phyloP scores from a whole-genome alignment of 1,140 invertebrate genomes.

The Papilio polyxenes region DNA sequence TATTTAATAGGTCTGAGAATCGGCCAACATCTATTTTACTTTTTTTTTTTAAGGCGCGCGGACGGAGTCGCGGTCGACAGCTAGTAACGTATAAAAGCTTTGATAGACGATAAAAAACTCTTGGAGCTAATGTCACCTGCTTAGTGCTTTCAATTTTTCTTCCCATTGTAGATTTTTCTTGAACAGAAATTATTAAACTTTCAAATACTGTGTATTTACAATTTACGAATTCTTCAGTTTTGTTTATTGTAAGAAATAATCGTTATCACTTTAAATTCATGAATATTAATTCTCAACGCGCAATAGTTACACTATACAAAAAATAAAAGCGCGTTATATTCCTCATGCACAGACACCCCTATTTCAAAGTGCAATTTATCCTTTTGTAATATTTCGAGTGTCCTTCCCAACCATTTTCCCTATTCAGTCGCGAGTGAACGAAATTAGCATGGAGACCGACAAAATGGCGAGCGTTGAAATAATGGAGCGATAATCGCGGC shows the following conservation, averaged over 20 bases:
- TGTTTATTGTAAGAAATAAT: not conserved
- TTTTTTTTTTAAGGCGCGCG: too few relatives aligned
- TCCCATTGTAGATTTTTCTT: too few relatives aligned
- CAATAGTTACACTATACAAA: not conserved
- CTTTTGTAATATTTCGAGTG: constrained; percentile 39
- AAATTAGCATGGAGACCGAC: constrained; percentile 38
- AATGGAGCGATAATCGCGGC: constrained; percentile 32
- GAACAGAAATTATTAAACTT: too few relatives aligned
- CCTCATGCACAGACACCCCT: constrained; percentile 33
- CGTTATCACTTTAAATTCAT: not conserved
- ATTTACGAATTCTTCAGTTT: too few relatives aligned
- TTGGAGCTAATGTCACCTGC: too few relatives aligned
- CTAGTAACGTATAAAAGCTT: too few relatives aligned
- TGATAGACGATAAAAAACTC: too few relatives aligned
- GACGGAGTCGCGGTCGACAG: too few relatives aligned
- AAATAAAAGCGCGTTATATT: constrained; percentile 16
- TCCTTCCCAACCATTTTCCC: constrained; percentile 36
- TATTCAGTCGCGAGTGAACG: constrained; percentile 36
- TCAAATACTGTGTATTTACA: too few relatives aligned
- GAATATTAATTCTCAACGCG: not conserved
- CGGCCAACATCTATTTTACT: too few relatives aligned
- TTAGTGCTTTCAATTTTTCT: too few relatives aligned
- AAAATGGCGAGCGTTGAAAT: constrained; percentile 37
- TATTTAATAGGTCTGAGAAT: too few relatives aligned
- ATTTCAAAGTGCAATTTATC: constrained; percentile 33